Conservation (phyloP, 2,113 vertebrate species). For the Addax nasomaculatus region DNA sequence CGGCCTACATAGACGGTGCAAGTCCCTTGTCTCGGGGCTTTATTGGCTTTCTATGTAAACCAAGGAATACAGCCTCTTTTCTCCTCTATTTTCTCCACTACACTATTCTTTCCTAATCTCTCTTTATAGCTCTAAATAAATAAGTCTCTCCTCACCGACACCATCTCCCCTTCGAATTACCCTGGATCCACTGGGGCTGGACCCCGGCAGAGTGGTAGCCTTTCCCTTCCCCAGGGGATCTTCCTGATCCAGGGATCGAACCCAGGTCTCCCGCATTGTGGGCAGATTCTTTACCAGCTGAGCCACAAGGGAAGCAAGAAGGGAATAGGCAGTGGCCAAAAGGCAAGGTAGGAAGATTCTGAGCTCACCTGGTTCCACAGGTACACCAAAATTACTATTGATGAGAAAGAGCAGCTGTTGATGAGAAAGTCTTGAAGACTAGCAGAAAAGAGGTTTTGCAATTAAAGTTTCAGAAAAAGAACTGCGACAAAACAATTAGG, state of each 20-base stretch:
- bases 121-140: no score
- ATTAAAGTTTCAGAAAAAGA: background rate
- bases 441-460: background rate
- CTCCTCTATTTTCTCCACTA: no score
- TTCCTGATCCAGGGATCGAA: background rate
- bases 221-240: background rate
- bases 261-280: fast-evolving
- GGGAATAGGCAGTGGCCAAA: background rate
- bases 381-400: background rate
- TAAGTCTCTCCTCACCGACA: no score
- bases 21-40: no score
- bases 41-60: no score
- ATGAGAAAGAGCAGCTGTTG: background rate
- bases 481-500: background rate
- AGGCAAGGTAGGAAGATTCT: background rate
- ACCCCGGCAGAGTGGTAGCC: background rate
- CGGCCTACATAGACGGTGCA: fast-evolving
- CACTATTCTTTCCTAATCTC: no score
- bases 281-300: background rate
- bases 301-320: background rate
- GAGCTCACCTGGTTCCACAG: background rate
- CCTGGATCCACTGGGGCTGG: no score
- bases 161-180: no score
- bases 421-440: background rate
- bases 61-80: no score